phyloP scores from a whole-genome alignment of 2,888 invertebrate genomes.

The Frankliniella fusca region DNA sequence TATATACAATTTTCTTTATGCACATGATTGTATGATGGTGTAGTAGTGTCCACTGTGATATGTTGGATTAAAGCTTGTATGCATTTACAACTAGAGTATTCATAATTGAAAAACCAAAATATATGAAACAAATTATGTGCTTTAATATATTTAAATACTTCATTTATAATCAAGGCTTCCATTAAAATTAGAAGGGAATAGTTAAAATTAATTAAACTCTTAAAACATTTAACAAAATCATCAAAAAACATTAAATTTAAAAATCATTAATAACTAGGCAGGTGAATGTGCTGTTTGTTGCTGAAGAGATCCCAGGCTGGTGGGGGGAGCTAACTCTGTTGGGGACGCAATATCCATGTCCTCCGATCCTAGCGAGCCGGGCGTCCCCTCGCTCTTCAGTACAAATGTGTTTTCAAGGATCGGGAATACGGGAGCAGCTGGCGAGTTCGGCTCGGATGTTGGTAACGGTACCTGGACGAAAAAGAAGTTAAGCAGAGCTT shows the following conservation, averaged over 20 bases:
- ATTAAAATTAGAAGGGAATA: not conserved
- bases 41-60: conserved; percentile 15
- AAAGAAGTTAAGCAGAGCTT: not conserved
- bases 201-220: not conserved
- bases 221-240: not conserved
- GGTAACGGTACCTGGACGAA: not conserved
- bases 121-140: too few species aligned
- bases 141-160: not conserved
- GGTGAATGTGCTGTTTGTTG: not conserved
- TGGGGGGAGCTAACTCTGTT: not conserved
- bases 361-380: not conserved
- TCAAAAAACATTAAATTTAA: not conserved
- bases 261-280: not conserved
- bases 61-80: not conserved
- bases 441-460: not conserved
- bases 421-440: not conserved
- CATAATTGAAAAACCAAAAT: too few species aligned
- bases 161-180: not conserved
- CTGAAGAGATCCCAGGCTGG: too few species aligned
- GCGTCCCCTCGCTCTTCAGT: not conserved
- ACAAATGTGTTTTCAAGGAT: too few species aligned
- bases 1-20: too few species aligned
- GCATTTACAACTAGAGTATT: too few species aligned
- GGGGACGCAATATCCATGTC: not conserved
- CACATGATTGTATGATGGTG: not conserved